Base-by-base conservation (phyloP, 2,113 vertebrate genomes). In the Pantherophis guttatus region DNA sequence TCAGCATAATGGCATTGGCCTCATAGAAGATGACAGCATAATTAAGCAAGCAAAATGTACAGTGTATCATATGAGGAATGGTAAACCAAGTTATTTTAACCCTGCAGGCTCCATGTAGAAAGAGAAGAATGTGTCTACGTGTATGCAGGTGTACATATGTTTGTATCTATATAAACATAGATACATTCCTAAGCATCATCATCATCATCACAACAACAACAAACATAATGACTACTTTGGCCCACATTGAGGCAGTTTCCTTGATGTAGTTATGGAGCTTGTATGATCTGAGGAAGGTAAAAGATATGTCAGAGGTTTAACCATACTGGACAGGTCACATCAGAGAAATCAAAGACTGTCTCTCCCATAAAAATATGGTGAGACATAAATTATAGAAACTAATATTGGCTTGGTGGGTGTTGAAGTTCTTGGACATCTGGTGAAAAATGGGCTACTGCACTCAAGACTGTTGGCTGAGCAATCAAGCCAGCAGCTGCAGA, bases 21-120 rank as follows among this genome's bases (percentile, higher is more conserved):
- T 81, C 91, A 90, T 91, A 93, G 93, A 96, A 95, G 94, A 89
- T 93, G 96, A 97, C 94, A 94, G 93, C 88, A 90, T 95, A 93
- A 95, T 95, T 89, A 94, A 96, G 88, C 91, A 52, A 95, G 70
- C 21, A 90, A 39, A 95, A 94, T 90, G 92, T 65, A 62, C 93
- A 65, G 57, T 70, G 62, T 90, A 95, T 54, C 92, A 92, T 44
- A 58, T 1, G 2, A 88, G 89, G 92, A 93, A 94, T 75, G 75
- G 90, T 92, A 90, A 54, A 6, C 3, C 23, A 85, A 94, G 92
- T 92, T 88, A 95, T 94, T 91, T 86, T 95, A 96, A 97, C 93
- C 90, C 95, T 94, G 91, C 53, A 90, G 5, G 86, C 48, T 23
- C 89, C 89, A 55, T 93, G 0, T 0, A 52, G 29, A 88, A 90